Base-by-base conservation (phyloP, 2,888 invertebrate genomes). In the Dione juno region DNA sequence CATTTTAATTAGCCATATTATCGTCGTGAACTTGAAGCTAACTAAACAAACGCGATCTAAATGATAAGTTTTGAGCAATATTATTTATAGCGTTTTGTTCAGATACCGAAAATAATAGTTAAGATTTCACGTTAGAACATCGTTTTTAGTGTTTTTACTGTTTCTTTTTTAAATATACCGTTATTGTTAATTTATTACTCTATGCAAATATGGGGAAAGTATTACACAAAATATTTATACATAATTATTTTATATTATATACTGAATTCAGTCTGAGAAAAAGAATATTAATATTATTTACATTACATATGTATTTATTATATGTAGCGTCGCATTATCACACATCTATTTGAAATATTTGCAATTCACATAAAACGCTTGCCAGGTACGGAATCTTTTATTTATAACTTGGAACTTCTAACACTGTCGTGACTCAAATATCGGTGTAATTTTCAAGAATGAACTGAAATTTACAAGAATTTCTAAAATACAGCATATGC, bases 361-460 rank as follows among this genome's bases (percentile, higher is more conserved):
- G 92, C 90, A 90, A 92, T 91, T 92, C 92, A 88, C 87, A 88
- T 84, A 84, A 88, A 87, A 85, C 84, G 80, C 85, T 82, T 84
- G 79, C 83, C 86, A 88, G 87, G 88, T 86, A 86, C 82, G 87
- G 87, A 87, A 92, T 93, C 90, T 92, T 92, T 93, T 92, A 92
- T 92, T 92, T 92, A 93, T 92, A 92, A 88, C 88, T 85, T 85
- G 83, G 78, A 84, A 87, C 40, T 41, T 41, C 53, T 19, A 67
- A 72, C 64, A 66, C 43, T 37, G 43, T 45, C 45, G 43, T 57
- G 57, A 57, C n/a, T 45, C 35, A 61, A 71, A 57, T 43, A 61
- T 35, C 61, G 37, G 57, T 16, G 57, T 57, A 57, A 57, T 57
- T 57, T 57, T 57, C 16, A 37, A 57, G 37, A 57, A 50, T 10